Evolutionary conservation across 2,797 vertebrate genomes (phyloP).

Genomic region (Erpetoichthys calabaricus): DNA sequence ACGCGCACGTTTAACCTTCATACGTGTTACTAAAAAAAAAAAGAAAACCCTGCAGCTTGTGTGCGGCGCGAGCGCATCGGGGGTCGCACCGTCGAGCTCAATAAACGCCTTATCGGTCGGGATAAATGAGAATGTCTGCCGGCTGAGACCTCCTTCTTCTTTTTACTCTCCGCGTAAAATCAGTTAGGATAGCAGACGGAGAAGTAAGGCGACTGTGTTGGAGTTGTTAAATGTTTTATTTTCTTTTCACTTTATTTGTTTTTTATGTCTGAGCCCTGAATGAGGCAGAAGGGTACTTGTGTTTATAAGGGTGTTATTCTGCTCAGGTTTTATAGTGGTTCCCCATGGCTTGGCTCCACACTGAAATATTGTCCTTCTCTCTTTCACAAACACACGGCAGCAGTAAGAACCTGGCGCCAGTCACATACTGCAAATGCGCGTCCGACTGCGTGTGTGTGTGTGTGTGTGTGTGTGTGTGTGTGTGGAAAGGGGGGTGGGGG

Average conservation of each 20-base stretch:
- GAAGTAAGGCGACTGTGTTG: too few species aligned
- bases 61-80: too few species aligned
- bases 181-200: too few species aligned
- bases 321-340: constrained; percentile 66
- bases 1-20: too few species aligned
- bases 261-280: constrained; percentile 30
- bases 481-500: constrained; percentile 20
- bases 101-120: too few species aligned
- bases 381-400: constrained; percentile 66
- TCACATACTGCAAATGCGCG: constrained; percentile 51
- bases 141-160: too few species aligned
- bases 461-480: constrained; percentile 58
- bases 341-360: constrained; percentile 67
- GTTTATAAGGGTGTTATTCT: constrained; percentile 44
- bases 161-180: too few species aligned
- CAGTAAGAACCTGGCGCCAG: constrained; percentile 63
- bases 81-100: too few species aligned
- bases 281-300: constrained; percentile 35
- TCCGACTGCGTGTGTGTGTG: constrained; percentile 54
- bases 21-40: too few species aligned
- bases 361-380: constrained; percentile 68
- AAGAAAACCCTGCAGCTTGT: too few species aligned
- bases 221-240: too few species aligned
- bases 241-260: constrained; percentile 14
- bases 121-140: too few species aligned